Conservation (phyloP, 2,888 invertebrate genomes). For the Apamea anceps region DNA sequence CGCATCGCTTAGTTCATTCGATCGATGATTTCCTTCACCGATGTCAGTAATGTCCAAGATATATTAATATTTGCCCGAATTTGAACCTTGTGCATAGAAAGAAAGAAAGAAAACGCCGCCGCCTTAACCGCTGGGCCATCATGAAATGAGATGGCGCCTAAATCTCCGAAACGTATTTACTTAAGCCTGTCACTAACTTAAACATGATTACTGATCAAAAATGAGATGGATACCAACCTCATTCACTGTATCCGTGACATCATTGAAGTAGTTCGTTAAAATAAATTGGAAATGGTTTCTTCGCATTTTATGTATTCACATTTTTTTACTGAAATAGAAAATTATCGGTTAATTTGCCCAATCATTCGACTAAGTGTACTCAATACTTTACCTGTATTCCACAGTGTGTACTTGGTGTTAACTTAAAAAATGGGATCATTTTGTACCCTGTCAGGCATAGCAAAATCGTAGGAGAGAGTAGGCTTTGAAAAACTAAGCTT, state of each 20-base stretch:
- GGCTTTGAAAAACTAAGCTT: too few species aligned
- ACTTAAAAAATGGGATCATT: too few species aligned
- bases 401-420: too few species aligned
- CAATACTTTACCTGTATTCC: too few species aligned
- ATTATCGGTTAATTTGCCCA: not conserved
- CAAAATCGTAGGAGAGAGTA: too few species aligned
- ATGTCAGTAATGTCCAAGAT: not conserved
- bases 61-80: not conserved
- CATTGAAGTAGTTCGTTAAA: not conserved
- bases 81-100: not conserved
- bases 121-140: not conserved
- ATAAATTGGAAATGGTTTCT: not conserved
- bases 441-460: too few species aligned
- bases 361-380: not conserved
- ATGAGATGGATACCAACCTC: constrained; percentile 9
- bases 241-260: not conserved
- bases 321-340: constrained; percentile 16
- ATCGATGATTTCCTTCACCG: too few species aligned
- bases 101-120: too few species aligned
- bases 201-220: not conserved
- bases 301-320: not conserved
- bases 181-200: not conserved
- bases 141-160: not conserved
- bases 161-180: not conserved
- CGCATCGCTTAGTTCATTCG: too few species aligned